These are phyloP conservation scores for Ecliptopera silaceata DNA, from an alignment of 2,888 invertebrate genomes.

Conservation along the genomic window DNA sequence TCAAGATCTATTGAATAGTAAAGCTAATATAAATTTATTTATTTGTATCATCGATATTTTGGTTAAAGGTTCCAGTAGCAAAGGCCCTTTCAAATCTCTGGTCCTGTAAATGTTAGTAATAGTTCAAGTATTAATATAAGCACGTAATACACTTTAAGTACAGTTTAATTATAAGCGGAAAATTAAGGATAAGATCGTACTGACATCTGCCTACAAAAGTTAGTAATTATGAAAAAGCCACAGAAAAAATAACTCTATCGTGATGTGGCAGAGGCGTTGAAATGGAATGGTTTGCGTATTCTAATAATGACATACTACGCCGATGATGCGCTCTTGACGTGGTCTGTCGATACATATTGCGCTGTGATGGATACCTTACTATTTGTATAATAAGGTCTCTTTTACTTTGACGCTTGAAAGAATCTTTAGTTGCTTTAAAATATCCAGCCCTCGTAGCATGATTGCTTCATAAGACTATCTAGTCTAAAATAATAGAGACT, in stretches of 20 bases:
- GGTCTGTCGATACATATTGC: neutral
- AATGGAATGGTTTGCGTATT: neutral
- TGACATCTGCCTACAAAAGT: constrained; percentile 1
- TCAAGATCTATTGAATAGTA: no score
- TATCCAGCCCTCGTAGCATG: no score
- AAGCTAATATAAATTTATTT: neutral
- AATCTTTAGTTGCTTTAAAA: no score
- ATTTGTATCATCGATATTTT: neutral
- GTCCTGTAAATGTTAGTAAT: constrained; percentile 13
- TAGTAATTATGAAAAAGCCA: neutral
- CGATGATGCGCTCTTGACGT: neutral
- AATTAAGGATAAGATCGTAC: neutral
- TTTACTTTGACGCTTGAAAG: neutral
- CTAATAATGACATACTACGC: neutral
- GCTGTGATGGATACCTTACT: constrained; percentile 3
- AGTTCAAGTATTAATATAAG: constrained; percentile 10
- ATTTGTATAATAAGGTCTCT: neutral
- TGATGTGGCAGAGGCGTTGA: neutral
- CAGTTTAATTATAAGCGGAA: constrained; percentile 7
- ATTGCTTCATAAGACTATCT: no score
- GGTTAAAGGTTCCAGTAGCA: neutral
- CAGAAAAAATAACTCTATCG: neutral
- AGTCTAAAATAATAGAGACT: no score
- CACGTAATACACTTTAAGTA: constrained; percentile 1
- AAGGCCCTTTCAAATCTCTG: neutral